Evolutionary conservation across 2,888 invertebrate genomes (phyloP).

Genomic region (Tetropium fuscum): DNA sequence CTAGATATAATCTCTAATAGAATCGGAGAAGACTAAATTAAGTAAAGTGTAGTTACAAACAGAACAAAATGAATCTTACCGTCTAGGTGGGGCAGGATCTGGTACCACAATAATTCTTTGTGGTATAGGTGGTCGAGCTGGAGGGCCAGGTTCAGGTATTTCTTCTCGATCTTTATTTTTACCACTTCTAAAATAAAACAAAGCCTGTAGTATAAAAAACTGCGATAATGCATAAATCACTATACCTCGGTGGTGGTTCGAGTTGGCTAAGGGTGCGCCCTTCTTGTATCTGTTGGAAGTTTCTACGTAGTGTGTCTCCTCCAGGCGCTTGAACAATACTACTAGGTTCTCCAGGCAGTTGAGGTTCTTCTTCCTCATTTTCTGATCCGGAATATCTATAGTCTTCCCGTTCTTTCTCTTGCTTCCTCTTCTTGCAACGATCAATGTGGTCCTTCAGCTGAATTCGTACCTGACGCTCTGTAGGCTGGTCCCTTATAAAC

Average conservation of each 20-base stretch:
- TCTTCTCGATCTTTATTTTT: slow-evolving; percentile 70
- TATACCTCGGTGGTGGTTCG: slow-evolving; percentile 69
- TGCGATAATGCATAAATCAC: not conserved
- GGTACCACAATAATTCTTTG: slow-evolving; percentile 93
- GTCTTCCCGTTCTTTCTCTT: slow-evolving; percentile 85
- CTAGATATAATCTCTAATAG: too few species aligned
- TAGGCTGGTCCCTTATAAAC: slow-evolving; percentile 98
- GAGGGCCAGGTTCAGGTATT: slow-evolving; percentile 87
- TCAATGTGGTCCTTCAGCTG: slow-evolving; percentile 99
- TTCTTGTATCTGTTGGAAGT: slow-evolving; percentile 98
- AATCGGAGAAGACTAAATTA: not conserved
- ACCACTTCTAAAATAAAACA: slow-evolving; percentile 53
- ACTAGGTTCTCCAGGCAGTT: slow-evolving; percentile 93
- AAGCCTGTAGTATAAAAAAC: slow-evolving; percentile 2
- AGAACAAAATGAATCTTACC: too few species aligned
- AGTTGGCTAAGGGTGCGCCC: slow-evolving; percentile 73
- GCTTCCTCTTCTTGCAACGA: slow-evolving; percentile 94
- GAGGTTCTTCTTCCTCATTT: slow-evolving; percentile 95
- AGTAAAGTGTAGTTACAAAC: slow-evolving; percentile 39
- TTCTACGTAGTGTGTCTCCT: slow-evolving; percentile 95
- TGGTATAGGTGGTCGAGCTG: slow-evolving; percentile 89
- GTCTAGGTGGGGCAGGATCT: slow-evolving; percentile 78
- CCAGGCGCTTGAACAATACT: slow-evolving; percentile 92
- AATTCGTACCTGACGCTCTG: slow-evolving; percentile 97
- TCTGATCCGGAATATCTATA: slow-evolving; percentile 95